A percentile compares a stretch with the other conserved stretches of the same genome.
Conservation (phyloP, 2,113 vertebrate genomes). For the Leptobrachium leishanense region DNA sequence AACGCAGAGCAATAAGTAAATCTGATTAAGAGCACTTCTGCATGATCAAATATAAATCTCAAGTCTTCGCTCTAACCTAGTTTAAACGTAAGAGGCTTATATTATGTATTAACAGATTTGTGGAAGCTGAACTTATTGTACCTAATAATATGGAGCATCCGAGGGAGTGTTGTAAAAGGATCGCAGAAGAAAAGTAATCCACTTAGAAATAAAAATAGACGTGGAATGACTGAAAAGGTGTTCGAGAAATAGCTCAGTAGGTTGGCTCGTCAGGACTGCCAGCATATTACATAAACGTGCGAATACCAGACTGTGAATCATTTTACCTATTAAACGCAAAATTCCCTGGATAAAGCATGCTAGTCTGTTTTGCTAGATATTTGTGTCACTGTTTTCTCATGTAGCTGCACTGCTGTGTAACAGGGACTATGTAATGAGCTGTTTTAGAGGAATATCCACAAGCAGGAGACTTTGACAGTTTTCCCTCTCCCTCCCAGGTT, state of each 20-base stretch:
- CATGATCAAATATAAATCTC: conserved; percentile 98
- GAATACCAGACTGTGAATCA: not conserved
- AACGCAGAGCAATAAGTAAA: conserved; percentile 84
- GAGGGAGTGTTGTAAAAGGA: conserved; percentile 75
- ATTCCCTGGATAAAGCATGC: not conserved
- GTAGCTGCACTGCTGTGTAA: no score
- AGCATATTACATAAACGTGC: conserved; percentile 11
- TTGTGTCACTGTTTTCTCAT: not conserved
- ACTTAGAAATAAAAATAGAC: conserved; percentile 83
- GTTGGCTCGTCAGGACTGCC: not conserved
- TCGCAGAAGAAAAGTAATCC: conserved; percentile 78
- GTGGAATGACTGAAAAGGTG: conserved; percentile 67
- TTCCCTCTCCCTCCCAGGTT: no score
- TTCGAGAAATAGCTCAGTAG: conserved; percentile 35
- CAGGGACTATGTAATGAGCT: no score
- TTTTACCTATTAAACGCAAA: not conserved
- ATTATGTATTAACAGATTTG: conserved; percentile 96
- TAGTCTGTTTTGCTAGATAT: not conserved
- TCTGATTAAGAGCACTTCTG: conserved; percentile 94
- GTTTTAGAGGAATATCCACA: no score
- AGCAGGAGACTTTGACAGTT: no score
- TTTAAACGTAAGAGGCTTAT: conserved; percentile 88
- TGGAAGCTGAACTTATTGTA: conserved; percentile 83
- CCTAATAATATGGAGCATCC: conserved; percentile 88
- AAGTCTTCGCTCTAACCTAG: conserved; percentile 87